Evolutionary conservation across 2,797 vertebrate genomes (phyloP).

Genomic region (Novumbra hubbsi): DNA sequence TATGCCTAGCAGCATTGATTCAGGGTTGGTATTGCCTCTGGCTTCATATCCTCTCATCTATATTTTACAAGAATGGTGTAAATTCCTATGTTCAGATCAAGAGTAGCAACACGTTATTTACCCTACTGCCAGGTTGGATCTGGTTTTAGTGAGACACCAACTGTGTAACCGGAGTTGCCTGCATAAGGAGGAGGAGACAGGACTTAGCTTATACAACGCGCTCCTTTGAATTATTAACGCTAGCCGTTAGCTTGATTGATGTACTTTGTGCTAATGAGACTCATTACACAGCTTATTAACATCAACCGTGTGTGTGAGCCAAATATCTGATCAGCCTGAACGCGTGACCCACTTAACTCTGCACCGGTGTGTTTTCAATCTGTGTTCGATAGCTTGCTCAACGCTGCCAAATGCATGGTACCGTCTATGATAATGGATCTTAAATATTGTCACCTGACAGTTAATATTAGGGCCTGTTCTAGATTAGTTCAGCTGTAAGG

Average conservation of each 20-base stretch:
- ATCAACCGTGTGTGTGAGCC: constrained; percentile 53
- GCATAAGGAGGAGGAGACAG: constrained; percentile 23
- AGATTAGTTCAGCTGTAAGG: constrained; percentile 23
- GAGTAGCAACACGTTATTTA: neutral
- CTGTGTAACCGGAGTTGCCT: constrained; percentile 38
- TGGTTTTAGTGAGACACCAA: constrained; percentile 22
- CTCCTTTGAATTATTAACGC: constrained; percentile 72
- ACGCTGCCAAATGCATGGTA: neutral
- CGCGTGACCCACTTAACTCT: constrained; percentile 49
- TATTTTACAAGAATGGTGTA: neutral
- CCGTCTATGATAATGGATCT: constrained; percentile 12
- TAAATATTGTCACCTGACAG: constrained; percentile 54
- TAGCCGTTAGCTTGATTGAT: constrained; percentile 70
- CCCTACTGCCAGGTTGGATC: constrained; percentile 15
- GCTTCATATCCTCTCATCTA: neutral
- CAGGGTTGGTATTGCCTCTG: neutral
- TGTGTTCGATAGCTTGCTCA: neutral
- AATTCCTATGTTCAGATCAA: neutral
- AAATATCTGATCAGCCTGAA: constrained; percentile 62
- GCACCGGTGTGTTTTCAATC: constrained; percentile 15
- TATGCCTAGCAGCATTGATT: neutral
- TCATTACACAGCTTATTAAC: constrained; percentile 76
- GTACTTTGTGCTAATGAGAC: constrained; percentile 76
- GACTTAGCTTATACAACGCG: constrained; percentile 49
- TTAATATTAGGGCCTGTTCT: constrained; percentile 16